phyloP scores from a whole-genome alignment of 2,113 vertebrate genomes.

The Pedetes capensis region DNA sequence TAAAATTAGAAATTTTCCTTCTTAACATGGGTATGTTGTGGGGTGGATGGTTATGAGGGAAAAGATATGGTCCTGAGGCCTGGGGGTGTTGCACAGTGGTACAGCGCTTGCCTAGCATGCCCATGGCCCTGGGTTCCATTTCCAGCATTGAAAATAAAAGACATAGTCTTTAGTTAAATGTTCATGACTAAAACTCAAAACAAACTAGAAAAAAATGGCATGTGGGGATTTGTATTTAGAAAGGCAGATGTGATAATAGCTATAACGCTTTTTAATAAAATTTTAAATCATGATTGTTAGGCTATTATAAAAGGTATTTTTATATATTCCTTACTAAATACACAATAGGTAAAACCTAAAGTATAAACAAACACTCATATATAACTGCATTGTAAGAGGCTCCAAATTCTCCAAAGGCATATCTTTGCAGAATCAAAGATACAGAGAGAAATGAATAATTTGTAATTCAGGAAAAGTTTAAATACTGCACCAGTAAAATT shows the following conservation, averaged over 20 bases:
- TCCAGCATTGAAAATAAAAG: background rate
- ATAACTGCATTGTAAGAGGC: background rate
- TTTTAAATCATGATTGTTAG: background rate
- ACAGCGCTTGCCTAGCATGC: background rate
- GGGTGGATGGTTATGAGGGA: background rate
- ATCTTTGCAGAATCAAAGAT: background rate
- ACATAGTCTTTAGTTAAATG: background rate
- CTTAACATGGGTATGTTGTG: background rate
- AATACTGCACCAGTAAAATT: background rate
- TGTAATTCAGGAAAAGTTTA: background rate
- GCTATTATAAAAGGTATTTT: background rate
- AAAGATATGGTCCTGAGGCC: background rate
- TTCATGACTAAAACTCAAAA: background rate
- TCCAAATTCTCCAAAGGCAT: slow-evolving; percentile 61
- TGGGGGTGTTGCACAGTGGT: too few species aligned
- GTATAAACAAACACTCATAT: background rate
- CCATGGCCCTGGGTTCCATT: background rate
- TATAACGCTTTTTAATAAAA: background rate
- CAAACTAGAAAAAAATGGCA: background rate
- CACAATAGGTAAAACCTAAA: background rate
- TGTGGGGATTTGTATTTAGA: background rate
- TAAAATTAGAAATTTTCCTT: background rate
- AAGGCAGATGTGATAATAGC: background rate
- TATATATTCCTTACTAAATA: background rate
- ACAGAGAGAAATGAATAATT: background rate